Conservation (phyloP, 2,888 invertebrate species). For the Melinopterus prodromus region DNA sequence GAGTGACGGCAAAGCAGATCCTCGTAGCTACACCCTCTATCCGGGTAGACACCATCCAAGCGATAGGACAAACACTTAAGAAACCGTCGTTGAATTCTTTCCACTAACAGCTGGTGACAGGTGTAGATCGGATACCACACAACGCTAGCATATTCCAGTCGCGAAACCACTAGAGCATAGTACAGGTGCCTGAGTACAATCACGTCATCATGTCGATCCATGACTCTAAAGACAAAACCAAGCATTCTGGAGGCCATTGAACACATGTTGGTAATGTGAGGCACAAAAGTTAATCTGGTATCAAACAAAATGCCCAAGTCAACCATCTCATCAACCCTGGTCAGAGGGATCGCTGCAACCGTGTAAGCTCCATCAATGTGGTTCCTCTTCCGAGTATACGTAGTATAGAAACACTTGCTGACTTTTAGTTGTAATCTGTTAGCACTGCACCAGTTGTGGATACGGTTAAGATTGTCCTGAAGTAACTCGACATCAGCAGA, state of each 20-base stretch:
- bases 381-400: background rate
- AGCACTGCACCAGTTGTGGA: background rate
- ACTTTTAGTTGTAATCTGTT: background rate
- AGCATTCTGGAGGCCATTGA: background rate
- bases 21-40: background rate
- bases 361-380: background rate
- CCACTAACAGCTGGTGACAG: background rate
- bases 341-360: background rate
- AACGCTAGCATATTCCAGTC: background rate
- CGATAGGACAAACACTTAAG: background rate
- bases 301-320: background rate
- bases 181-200: no score
- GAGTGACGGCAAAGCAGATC: background rate
- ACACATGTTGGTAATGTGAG: background rate
- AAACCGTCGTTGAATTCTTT: background rate
- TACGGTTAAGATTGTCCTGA: background rate
- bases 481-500: background rate
- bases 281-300: background rate
- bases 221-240: background rate
- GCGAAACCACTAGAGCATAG: no score
- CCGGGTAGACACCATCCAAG: background rate
- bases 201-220: background rate
- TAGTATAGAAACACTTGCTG: background rate
- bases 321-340: background rate
- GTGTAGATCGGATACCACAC: conserved; percentile 8